Conservation (phyloP, 1,140 invertebrate species). For the Apolygus lucorum region DNA sequence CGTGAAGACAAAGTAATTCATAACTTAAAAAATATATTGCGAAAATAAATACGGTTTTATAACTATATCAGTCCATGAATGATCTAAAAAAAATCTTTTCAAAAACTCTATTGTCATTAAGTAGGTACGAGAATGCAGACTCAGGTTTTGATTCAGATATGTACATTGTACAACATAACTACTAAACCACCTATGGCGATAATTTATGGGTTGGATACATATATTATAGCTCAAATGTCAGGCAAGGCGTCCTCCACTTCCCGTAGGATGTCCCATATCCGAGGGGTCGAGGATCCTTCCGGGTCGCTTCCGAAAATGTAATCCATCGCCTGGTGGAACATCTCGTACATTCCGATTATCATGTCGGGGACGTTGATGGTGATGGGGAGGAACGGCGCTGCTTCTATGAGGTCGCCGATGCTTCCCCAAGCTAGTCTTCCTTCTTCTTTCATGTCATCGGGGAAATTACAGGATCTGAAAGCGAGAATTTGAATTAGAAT, state of each 20-base stretch:
- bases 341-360: slow-evolving; percentile 11
- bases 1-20: too few species aligned
- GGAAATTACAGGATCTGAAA: not conserved
- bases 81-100: too few species aligned
- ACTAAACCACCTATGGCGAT: too few species aligned
- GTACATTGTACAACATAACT: too few species aligned
- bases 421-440: slow-evolving; percentile 26
- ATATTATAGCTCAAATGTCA: slow-evolving; percentile 4
- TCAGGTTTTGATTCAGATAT: too few species aligned
- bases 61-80: too few species aligned
- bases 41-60: too few species aligned
- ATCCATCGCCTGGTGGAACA: not conserved
- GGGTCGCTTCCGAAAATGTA: slow-evolving; percentile 19
- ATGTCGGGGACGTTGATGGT: slow-evolving; percentile 31
- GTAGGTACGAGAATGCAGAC: too few species aligned
- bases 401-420: slow-evolving; percentile 26
- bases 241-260: not conserved
- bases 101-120: too few species aligned
- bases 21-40: too few species aligned
- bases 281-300: not conserved
- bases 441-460: slow-evolving; percentile 15
- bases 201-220: too few species aligned
- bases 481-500: too few species aligned
- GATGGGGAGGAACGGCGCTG: slow-evolving; percentile 27
- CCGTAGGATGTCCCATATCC: slow-evolving; percentile 1